A percentile compares a stretch with the other conserved stretches of the same genome.
Conservation (phyloP, 2,888 invertebrate species). For the Yponomeuta malinellus region DNA sequence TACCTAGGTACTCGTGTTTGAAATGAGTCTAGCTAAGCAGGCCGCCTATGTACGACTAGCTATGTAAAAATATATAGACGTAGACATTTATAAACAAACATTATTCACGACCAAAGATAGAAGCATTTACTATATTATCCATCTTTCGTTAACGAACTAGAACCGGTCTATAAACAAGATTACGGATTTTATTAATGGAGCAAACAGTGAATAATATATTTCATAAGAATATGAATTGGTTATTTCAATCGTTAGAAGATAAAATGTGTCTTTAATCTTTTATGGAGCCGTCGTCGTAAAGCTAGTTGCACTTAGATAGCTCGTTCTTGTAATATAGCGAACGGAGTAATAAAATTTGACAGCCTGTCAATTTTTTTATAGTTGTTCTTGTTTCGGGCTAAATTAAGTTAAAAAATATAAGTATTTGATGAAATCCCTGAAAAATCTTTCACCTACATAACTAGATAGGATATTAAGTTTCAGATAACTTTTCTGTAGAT, state of each 20-base stretch:
- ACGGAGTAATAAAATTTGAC: conserved; percentile 60
- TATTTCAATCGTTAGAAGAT: conserved; percentile 60
- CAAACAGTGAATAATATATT: conserved; percentile 54
- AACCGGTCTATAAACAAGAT: conserved; percentile 58
- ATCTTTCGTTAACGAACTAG: conserved; percentile 58
- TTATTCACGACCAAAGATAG: conserved; percentile 67
- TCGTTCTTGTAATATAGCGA: conserved; percentile 34
- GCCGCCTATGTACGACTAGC: background rate
- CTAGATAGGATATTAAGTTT: too few relatives aligned
- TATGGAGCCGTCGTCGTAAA: conserved; percentile 65
- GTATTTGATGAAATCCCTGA: background rate
- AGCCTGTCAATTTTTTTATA: conserved; percentile 37
- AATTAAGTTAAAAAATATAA: background rate
- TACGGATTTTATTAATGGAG: conserved; percentile 49
- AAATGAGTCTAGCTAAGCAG: background rate
- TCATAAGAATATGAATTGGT: conserved; percentile 64
- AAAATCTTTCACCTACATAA: too few relatives aligned
- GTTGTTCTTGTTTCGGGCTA: background rate
- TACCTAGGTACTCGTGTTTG: too few relatives aligned
- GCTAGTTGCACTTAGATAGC: conserved; percentile 41
- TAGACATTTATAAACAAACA: conserved; percentile 29
- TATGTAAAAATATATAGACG: background rate
- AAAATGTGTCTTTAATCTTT: conserved; percentile 59
- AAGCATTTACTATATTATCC: conserved; percentile 50
- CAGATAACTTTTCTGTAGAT: too few relatives aligned